A percentile compares a stretch with the other conserved stretches of the same genome.
phyloP scores from a whole-genome alignment of 1,140 invertebrate genomes.

The Monomorium pharaonis region DNA sequence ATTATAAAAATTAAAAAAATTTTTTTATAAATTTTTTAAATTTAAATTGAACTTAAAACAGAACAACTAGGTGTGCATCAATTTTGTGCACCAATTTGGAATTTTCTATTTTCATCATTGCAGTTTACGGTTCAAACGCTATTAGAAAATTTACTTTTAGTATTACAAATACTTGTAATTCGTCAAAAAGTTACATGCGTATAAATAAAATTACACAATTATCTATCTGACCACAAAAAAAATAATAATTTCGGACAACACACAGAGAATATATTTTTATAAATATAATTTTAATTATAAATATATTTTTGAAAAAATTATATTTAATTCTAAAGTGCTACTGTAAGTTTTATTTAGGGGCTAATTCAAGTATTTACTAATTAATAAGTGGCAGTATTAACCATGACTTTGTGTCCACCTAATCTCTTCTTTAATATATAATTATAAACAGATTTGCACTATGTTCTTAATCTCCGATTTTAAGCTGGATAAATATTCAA shows the following conservation, averaged over 20 bases:
- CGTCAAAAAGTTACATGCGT: background rate
- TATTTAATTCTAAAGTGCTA: too few species aligned
- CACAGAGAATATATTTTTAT: background rate
- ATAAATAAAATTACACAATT: background rate
- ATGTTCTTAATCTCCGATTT: too few species aligned
- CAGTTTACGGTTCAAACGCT: background rate
- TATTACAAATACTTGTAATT: background rate
- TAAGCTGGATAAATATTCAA: too few species aligned
- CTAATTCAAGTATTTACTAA: too few species aligned
- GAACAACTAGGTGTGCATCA: background rate
- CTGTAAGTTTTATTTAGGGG: too few species aligned
- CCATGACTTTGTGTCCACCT: too few species aligned
- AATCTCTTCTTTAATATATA: too few species aligned
- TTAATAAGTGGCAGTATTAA: too few species aligned
- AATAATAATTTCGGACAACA: background rate
- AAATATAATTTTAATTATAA: too few species aligned
- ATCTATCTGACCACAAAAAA: background rate
- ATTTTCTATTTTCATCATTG: background rate
- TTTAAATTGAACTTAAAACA: background rate
- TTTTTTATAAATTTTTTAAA: background rate
- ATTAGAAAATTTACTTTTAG: background rate
- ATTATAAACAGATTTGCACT: too few species aligned
- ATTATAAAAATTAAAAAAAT: background rate
- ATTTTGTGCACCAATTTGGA: conserved; percentile 7
- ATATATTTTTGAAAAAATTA: background rate